These are phyloP conservation scores for Acanthurus leucopareius DNA, from an alignment of 2,797 vertebrate species.

Conservation along the genomic window DNA sequence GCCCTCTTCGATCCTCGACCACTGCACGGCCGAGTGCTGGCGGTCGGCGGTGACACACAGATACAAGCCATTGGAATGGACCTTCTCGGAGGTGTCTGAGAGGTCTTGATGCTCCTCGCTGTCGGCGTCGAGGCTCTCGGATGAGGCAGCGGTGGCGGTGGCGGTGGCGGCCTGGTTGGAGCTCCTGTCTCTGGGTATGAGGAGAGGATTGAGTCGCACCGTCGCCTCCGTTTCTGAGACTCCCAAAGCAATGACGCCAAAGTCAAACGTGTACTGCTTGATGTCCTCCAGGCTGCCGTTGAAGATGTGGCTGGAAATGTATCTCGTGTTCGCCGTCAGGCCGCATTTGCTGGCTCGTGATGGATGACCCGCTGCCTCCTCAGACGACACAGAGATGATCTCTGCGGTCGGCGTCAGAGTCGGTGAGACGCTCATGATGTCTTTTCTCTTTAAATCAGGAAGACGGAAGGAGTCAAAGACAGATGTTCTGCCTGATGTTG, in stretches of 20 bases:
- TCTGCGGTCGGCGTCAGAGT: slow-evolving; percentile 56
- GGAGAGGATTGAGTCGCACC: slow-evolving; percentile 91
- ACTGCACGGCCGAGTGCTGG: slow-evolving; percentile 90
- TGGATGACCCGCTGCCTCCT: slow-evolving; percentile 35
- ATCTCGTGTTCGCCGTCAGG: slow-evolving; percentile 81
- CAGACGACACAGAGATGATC: slow-evolving; percentile 33
- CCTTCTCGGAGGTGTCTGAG: slow-evolving; percentile 60
- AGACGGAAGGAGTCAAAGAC: slow-evolving; percentile 13
- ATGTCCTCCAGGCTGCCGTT: slow-evolving; percentile 90
- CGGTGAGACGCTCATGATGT: slow-evolving; percentile 51
- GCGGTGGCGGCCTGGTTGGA: slow-evolving; percentile 26
- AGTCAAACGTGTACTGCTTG: slow-evolving; percentile 92
- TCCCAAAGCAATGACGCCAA: slow-evolving; percentile 93
- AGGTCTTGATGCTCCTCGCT: slow-evolving; percentile 66
- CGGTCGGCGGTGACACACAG: slow-evolving; percentile 87
- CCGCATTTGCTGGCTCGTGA: slow-evolving; percentile 85
- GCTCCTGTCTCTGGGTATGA: slow-evolving; percentile 71
- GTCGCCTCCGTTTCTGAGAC: slow-evolving; percentile 94
- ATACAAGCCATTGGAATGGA: slow-evolving; percentile 87
- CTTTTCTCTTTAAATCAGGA: slow-evolving; percentile 34
- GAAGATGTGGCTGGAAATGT: slow-evolving; percentile 91
- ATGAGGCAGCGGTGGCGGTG: not conserved
- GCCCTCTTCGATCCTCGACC: slow-evolving; percentile 93
- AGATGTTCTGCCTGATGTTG: slow-evolving; percentile 30
- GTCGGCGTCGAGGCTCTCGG: slow-evolving; percentile 55